These are phyloP conservation scores for Zaprionus kolodkinae DNA, from an alignment of 1,140 invertebrate genomes.

Conservation along the genomic window DNA sequence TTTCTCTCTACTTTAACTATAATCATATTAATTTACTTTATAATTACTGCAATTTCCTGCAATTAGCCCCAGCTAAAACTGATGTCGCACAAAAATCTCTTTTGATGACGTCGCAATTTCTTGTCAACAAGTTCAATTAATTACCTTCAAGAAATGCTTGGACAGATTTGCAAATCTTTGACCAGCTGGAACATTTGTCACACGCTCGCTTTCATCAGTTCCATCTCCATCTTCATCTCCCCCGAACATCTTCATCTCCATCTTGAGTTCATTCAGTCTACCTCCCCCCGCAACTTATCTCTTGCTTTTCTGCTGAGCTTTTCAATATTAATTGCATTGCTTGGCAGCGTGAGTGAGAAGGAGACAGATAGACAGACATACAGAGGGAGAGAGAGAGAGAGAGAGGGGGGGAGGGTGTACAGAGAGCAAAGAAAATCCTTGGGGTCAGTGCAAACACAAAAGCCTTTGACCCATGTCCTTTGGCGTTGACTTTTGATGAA, in stretches of 20 bases:
- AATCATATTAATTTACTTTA: background rate
- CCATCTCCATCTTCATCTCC: conserved; percentile 53
- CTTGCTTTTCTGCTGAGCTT: conserved; percentile 57
- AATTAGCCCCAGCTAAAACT: background rate
- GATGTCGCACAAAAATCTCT: background rate
- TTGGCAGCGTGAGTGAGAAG: conserved; percentile 29
- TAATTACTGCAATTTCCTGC: background rate
- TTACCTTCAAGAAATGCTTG: conserved; percentile 61
- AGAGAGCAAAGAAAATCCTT: conserved; percentile 35
- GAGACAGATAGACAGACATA: background rate
- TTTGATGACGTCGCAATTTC: conserved; percentile 19
- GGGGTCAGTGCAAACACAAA: conserved; percentile 65
- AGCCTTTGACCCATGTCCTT: conserved; percentile 69
- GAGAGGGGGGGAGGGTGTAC: background rate
- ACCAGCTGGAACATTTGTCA: conserved; percentile 69
- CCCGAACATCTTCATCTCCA: conserved; percentile 53
- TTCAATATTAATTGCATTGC: conserved; percentile 78
- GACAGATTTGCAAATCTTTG: conserved; percentile 68
- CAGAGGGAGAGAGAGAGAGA: too few species aligned
- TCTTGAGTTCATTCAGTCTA: conserved; percentile 35
- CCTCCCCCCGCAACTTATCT: conserved; percentile 21
- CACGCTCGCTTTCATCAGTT: conserved; percentile 77
- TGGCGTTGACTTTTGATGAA: conserved; percentile 77
- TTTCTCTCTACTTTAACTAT: background rate
- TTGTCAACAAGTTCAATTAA: conserved; percentile 62